Percentiles rank a stretch among this genome's conserved stretches.
Conservation (phyloP, 2,888 invertebrate species). For the Limnephilus auricula region DNA sequence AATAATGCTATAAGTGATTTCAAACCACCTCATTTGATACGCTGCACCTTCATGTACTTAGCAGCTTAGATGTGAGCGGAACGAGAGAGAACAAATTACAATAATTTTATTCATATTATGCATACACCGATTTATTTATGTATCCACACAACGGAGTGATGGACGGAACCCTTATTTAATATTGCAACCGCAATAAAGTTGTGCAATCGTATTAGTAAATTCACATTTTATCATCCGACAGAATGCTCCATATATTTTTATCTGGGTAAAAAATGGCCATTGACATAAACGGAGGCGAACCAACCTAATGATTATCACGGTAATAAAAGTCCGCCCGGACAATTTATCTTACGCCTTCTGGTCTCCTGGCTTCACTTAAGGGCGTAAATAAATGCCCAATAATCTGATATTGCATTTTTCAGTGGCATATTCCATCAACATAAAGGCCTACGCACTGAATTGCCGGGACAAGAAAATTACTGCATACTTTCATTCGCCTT, state of each 20-base stretch:
- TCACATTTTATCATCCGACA: not conserved
- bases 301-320: not conserved
- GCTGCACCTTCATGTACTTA: not conserved
- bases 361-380: not conserved
- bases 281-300: not conserved
- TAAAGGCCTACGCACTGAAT: not conserved
- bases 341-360: not conserved
- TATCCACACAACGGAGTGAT: not conserved
- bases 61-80: not conserved
- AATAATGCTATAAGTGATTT: not conserved
- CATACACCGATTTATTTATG: not conserved
- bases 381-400: slow-evolving; percentile 2
- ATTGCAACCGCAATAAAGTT: not conserved
- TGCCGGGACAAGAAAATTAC: not conserved
- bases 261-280: not conserved
- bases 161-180: not conserved
- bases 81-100: not conserved
- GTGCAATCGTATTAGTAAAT: not conserved
- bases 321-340: not conserved
- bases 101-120: not conserved
- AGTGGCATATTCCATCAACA: slow-evolving; percentile 2
- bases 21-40: not conserved
- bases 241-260: not conserved
- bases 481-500: not conserved
- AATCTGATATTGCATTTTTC: not conserved